Evolutionary conservation across 2,113 vertebrate genomes (phyloP).

Genomic region (Odobenus rosmarus): DNA sequence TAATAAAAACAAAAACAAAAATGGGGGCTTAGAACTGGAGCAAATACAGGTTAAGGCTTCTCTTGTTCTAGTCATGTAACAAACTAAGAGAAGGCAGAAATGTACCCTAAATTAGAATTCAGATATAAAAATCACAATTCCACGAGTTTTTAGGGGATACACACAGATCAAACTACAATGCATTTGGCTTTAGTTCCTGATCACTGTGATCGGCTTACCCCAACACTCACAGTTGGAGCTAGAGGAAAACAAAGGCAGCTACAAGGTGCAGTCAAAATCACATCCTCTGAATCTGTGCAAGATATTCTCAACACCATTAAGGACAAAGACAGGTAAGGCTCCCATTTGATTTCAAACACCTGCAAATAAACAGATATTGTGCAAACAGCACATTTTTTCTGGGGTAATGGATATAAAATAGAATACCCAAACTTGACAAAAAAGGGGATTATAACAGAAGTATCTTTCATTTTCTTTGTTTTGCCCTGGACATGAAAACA

Average conservation of each 20-base stretch:
- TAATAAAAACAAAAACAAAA: conserved; percentile 5
- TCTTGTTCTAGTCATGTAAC: conserved; percentile 22
- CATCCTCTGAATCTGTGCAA: conserved; percentile 22
- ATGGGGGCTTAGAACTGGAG: background rate
- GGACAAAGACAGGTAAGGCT: conserved; percentile 47
- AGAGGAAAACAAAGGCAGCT: conserved; percentile 73
- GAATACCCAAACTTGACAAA: conserved; percentile 48
- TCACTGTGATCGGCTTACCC: conserved; percentile 86
- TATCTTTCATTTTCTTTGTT: background rate
- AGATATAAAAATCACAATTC: conserved; percentile 59
- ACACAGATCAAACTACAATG: conserved; percentile 66
- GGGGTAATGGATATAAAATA: conserved; percentile 31
- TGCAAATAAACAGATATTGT: background rate
- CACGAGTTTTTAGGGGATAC: background rate
- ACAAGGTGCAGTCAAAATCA: conserved; percentile 74
- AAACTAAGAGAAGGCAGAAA: conserved; percentile 21
- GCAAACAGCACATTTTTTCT: conserved; percentile 42
- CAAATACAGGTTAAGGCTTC: conserved; percentile 45
- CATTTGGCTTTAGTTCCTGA: conserved; percentile 82
- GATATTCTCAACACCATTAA: conserved; percentile 56
- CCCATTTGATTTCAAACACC: conserved; percentile 9
- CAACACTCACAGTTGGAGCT: conserved; percentile 70
- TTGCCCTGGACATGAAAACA: conserved; percentile 55
- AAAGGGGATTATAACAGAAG: conserved; percentile 27
- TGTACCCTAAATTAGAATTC: conserved; percentile 13